These are phyloP conservation scores for Turdus rufiventris DNA, from an alignment of 2,113 vertebrate genomes.

Conservation along the genomic window DNA sequence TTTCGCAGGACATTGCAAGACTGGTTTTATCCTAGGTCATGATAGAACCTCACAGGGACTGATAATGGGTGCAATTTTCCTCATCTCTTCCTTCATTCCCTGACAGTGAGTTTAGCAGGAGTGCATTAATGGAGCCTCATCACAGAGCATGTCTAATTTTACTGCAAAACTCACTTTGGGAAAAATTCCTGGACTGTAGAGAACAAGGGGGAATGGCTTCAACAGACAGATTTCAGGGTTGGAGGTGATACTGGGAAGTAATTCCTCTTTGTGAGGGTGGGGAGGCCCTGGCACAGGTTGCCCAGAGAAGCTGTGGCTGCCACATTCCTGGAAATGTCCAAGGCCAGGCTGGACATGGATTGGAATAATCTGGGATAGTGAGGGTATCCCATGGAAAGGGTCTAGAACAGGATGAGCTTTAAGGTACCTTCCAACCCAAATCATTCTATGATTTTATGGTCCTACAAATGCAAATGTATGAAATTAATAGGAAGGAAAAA, in stretches of 20 bases:
- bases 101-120: background rate
- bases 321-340: background rate
- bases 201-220: background rate
- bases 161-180: background rate
- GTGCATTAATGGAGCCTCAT: no score
- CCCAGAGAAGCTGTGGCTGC: background rate
- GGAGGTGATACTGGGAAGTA: background rate
- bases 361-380: background rate
- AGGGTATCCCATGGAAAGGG: no score
- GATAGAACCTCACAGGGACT: background rate
- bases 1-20: background rate
- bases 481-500: background rate
- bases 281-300: background rate
- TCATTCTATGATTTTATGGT: background rate
- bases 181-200: background rate
- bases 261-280: rapidly evolving
- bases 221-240: background rate
- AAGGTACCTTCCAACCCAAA: background rate
- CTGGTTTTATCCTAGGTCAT: background rate
- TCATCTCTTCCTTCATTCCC: background rate
- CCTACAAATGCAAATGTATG: background rate
- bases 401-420: background rate
- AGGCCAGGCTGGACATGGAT: rapidly evolving
- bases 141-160: background rate
- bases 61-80: background rate